These are phyloP conservation scores for Onchidella celtica DNA, from an alignment of 2,888 invertebrate genomes.

Conservation along the genomic window DNA sequence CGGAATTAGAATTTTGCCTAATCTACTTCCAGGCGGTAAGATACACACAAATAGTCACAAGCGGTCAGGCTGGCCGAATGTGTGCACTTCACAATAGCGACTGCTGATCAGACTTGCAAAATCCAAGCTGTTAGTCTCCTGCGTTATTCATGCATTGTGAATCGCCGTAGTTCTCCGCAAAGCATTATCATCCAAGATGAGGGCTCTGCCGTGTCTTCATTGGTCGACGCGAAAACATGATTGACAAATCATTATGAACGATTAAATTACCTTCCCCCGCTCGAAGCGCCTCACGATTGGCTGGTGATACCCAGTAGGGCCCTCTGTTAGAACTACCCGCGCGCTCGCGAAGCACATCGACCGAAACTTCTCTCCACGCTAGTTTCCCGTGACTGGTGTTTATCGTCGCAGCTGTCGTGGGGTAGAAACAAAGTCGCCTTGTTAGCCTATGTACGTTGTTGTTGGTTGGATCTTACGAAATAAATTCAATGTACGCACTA, in stretches of 20 bases:
- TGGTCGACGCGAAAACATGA: constrained; percentile 65
- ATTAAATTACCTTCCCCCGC: constrained; percentile 61
- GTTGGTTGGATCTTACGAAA: too few relatives aligned
- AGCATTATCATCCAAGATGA: constrained; percentile 70
- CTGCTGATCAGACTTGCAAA: constrained; percentile 66
- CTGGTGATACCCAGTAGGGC: background rate
- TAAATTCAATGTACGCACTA: too few relatives aligned
- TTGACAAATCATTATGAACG: constrained; percentile 71
- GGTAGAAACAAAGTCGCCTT: too few relatives aligned
- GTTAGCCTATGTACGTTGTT: too few relatives aligned
- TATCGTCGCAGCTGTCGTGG: too few relatives aligned
- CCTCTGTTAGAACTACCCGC: constrained; percentile 37
- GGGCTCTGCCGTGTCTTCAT: constrained; percentile 56
- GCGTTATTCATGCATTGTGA: constrained; percentile 83
- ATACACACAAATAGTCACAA: constrained; percentile 50
- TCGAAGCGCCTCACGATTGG: constrained; percentile 31
- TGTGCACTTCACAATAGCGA: constrained; percentile 47
- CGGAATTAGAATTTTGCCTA: constrained; percentile 47
- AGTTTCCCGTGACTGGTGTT: background rate
- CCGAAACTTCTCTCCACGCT: background rate
- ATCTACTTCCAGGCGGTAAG: constrained; percentile 51
- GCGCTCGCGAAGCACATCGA: constrained; percentile 22
- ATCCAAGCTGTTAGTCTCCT: constrained; percentile 78
- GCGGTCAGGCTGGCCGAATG: constrained; percentile 43
- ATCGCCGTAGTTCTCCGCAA: constrained; percentile 63